Percentiles rank a stretch among this genome's conserved stretches.
Conservation (phyloP, 2,888 invertebrate species). For the Steromphala cineraria region DNA sequence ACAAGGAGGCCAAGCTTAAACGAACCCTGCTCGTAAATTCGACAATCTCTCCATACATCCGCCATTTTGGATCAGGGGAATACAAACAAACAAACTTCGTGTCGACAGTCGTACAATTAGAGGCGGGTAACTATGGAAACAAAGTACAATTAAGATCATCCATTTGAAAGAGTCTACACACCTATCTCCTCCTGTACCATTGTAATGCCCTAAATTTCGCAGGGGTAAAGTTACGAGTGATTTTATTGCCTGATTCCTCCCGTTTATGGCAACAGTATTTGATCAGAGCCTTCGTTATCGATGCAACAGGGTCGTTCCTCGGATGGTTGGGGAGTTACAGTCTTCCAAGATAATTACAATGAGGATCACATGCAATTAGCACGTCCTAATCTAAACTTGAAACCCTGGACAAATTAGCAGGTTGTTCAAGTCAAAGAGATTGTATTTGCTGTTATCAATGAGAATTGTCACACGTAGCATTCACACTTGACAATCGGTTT, state of each 20-base stretch:
- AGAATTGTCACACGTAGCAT: slow-evolving; percentile 13
- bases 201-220: slow-evolving; percentile 1
- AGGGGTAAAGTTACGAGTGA: slow-evolving; percentile 12
- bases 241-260: not conserved
- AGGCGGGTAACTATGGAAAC: not conserved
- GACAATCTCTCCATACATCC: not conserved
- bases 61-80: not conserved
- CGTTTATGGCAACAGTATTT: not conserved
- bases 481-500: not conserved
- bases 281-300: not conserved
- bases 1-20: not conserved
- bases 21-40: not conserved
- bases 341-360: not conserved
- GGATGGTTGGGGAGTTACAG: not conserved
- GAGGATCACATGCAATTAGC: not conserved
- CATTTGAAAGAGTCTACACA: slow-evolving; percentile 14
- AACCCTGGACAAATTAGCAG: not conserved
- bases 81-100: not conserved
- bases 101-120: slow-evolving; percentile 17
- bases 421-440: no score
- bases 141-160: not conserved
- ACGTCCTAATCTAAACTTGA: not conserved
- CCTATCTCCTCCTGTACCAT: slow-evolving; percentile 3
- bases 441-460: not conserved
- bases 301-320: not conserved